phyloP scores from a whole-genome alignment of 2,797 vertebrate genomes.

The Tenualosa ilisha region DNA sequence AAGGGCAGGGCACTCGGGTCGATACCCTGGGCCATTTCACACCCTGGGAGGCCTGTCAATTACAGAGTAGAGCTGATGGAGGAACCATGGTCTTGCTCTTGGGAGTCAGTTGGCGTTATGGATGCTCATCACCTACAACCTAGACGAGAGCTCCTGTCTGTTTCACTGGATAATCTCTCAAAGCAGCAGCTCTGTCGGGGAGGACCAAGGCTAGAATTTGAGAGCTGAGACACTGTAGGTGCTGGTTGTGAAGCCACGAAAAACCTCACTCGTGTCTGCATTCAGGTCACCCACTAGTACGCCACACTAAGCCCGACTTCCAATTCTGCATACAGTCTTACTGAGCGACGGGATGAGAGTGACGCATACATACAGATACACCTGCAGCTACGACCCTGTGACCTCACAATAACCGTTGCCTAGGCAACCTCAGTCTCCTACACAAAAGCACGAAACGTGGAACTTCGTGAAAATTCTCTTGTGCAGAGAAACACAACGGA shows the following conservation, averaged over 20 bases:
- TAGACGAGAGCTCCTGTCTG: background rate
- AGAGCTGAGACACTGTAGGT: background rate
- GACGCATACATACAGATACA: background rate
- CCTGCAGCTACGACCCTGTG: background rate
- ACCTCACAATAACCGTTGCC: background rate
- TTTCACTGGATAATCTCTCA: background rate
- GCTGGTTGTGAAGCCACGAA: background rate
- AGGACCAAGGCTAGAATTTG: background rate
- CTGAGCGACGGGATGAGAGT: constrained; percentile 18
- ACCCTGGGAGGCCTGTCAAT: constrained; percentile 69
- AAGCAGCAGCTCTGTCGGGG: background rate
- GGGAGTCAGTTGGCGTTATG: constrained; percentile 47
- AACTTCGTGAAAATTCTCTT: background rate
- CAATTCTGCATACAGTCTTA: constrained; percentile 28
- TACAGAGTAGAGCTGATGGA: constrained; percentile 51
- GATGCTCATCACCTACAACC: background rate
- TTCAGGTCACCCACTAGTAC: background rate
- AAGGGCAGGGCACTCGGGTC: constrained; percentile 69
- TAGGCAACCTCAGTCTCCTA: constrained; percentile 26
- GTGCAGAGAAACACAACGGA: background rate
- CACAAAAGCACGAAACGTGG: background rate
- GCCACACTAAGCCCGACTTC: background rate
- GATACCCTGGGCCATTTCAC: constrained; percentile 73
- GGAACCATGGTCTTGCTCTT: constrained; percentile 41
- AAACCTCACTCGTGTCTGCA: background rate